A percentile compares a stretch with the other conserved stretches of the same genome.
phyloP scores from a whole-genome alignment of 2,888 invertebrate genomes.

The Macrosiphum euphorbiae region DNA sequence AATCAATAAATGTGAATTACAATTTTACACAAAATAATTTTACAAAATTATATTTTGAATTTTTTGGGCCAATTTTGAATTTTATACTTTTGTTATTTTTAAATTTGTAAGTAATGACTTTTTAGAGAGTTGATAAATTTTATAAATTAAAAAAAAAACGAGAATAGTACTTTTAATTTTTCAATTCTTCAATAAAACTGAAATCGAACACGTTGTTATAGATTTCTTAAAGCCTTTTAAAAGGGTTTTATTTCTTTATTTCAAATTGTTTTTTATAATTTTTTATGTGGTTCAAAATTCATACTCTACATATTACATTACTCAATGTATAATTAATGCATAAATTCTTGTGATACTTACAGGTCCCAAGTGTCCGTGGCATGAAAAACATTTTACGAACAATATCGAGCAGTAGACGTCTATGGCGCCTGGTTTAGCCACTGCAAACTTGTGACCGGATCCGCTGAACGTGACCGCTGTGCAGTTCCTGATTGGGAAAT shows the following conservation, averaged over 20 bases:
- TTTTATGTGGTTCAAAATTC: neutral
- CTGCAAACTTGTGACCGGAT: constrained; percentile 87
- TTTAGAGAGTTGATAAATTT: neutral
- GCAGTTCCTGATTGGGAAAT: constrained; percentile 83
- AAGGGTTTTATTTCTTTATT: neutral
- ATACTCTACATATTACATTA: neutral
- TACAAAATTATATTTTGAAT: neutral
- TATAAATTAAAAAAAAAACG: neutral
- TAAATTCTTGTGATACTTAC: constrained; percentile 1
- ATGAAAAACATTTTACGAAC: constrained; percentile 24
- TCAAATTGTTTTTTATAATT: neutral
- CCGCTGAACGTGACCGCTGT: constrained; percentile 84
- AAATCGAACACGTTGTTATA: neutral
- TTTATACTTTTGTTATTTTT: neutral
- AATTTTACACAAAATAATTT: neutral
- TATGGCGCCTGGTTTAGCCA: constrained; percentile 17
- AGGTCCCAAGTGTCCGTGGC: neutral
- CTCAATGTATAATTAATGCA: neutral
- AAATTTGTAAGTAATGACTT: neutral
- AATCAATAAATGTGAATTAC: neutral
- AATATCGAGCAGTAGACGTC: constrained; percentile 4
- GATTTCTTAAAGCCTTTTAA: neutral
- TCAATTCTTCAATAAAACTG: neutral
- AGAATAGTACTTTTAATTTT: neutral
- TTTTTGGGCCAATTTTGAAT: neutral